These are phyloP conservation scores for Synergus itoensis DNA, from an alignment of 2,888 invertebrate species.

Conservation along the genomic window DNA sequence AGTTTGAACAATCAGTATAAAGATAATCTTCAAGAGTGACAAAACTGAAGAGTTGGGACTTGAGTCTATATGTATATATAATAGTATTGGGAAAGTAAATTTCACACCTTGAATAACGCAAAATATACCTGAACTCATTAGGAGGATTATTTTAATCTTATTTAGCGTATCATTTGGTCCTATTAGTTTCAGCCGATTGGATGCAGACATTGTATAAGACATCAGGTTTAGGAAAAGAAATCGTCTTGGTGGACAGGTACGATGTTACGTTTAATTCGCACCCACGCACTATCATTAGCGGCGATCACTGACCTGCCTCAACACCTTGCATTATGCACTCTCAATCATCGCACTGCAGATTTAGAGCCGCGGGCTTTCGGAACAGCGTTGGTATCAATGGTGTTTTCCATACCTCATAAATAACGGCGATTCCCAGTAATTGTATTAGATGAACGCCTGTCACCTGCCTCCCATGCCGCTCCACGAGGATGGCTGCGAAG, in stretches of 20 bases:
- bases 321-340: constrained; percentile 74
- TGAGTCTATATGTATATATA: too few species aligned
- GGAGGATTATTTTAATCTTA: neutral
- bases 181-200: neutral
- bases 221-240: neutral
- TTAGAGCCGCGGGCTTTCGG: constrained; percentile 51
- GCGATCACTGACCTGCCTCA: constrained; percentile 68
- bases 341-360: constrained; percentile 66
- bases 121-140: neutral
- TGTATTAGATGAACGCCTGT: constrained; percentile 75
- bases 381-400: constrained; percentile 57
- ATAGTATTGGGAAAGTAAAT: too few species aligned
- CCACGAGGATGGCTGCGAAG: constrained; percentile 37
- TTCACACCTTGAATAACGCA: too few species aligned
- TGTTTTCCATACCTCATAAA: constrained; percentile 67
- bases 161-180: neutral
- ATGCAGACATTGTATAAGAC: neutral
- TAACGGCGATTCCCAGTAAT: constrained; percentile 70
- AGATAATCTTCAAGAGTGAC: neutral
- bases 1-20: neutral
- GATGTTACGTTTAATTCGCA: constrained; percentile 68
- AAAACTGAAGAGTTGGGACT: too few species aligned
- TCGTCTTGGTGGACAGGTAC: neutral
- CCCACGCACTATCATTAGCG: constrained; percentile 73
- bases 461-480: constrained; percentile 56